Evolutionary conservation across 2,113 vertebrate species (phyloP).

Genomic region (Hypanus sabinus): DNA sequence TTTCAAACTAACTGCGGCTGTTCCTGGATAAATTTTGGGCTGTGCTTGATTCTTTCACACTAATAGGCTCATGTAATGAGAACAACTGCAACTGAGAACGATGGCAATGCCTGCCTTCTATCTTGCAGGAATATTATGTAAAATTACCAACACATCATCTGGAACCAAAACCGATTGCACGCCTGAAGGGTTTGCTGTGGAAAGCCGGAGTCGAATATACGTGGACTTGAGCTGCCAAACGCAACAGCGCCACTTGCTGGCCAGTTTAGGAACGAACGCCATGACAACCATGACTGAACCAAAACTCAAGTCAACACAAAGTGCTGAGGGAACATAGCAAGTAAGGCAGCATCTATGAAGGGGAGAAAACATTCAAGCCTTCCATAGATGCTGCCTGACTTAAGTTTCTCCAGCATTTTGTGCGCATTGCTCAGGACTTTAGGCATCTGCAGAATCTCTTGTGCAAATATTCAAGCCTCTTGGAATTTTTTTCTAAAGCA

Average conservation of each 20-base stretch:
- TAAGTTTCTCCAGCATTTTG: too few species aligned
- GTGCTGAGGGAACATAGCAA: too few species aligned
- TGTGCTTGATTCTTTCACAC: not conserved
- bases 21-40: not conserved
- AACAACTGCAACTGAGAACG: not conserved
- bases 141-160: slow-evolving; percentile 13
- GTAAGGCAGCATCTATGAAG: too few species aligned
- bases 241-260: not conserved
- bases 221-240: not conserved
- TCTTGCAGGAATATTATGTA: slow-evolving; percentile 13
- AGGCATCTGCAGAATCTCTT: too few species aligned
- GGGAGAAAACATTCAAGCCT: too few species aligned
- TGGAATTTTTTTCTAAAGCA: too few species aligned
- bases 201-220: not conserved
- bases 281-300: not conserved
- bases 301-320: not conserved
- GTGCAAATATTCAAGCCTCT: too few species aligned
- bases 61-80: not conserved
- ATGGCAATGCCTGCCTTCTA: not conserved
- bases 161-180: not conserved
- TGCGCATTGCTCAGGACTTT: too few species aligned
- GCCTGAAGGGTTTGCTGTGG: not conserved
- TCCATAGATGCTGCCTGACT: too few species aligned
- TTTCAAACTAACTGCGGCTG: not conserved
- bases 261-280: not conserved